Percentiles rank a stretch among this genome's conserved stretches.
phyloP scores from a whole-genome alignment of 2,797 vertebrate species.

The Neosalanx taihuensis region DNA sequence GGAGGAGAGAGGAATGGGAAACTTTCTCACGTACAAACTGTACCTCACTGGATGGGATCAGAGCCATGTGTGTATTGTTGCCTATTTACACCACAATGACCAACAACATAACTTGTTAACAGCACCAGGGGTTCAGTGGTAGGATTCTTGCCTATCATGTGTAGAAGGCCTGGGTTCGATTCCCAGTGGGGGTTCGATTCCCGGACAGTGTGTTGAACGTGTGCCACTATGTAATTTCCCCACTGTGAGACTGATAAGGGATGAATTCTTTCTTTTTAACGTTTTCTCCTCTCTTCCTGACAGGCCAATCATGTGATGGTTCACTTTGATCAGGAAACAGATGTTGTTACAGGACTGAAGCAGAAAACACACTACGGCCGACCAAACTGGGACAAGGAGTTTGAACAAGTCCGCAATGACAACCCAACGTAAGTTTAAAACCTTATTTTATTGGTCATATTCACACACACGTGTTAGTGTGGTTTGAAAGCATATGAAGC shows the following conservation, averaged over 20 bases:
- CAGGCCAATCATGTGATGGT: slow-evolving; percentile 78
- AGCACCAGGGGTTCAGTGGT: too few relatives aligned
- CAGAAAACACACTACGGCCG: slow-evolving; percentile 89
- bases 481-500: background rate
- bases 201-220: too few relatives aligned
- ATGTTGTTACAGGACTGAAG: slow-evolving; percentile 86
- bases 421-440: slow-evolving; percentile 80
- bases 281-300: background rate
- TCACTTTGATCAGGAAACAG: slow-evolving; percentile 75
- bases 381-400: slow-evolving; percentile 88
- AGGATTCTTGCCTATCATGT: too few relatives aligned
- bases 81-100: background rate
- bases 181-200: too few relatives aligned
- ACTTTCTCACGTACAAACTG: slow-evolving; percentile 89
- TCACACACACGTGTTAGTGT: background rate
- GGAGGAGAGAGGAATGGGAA: slow-evolving; percentile 81
- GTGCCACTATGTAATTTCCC: too few relatives aligned
- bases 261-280: too few relatives aligned
- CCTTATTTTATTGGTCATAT: background rate
- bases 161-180: too few relatives aligned
- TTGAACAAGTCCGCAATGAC: slow-evolving; percentile 79
- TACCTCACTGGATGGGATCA: slow-evolving; percentile 88
- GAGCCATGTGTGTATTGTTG: slow-evolving; percentile 70
- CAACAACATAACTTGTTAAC: background rate
- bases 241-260: too few relatives aligned